These are phyloP conservation scores for Argyresthia albistria DNA, from an alignment of 2,888 invertebrate genomes.

Conservation along the genomic window DNA sequence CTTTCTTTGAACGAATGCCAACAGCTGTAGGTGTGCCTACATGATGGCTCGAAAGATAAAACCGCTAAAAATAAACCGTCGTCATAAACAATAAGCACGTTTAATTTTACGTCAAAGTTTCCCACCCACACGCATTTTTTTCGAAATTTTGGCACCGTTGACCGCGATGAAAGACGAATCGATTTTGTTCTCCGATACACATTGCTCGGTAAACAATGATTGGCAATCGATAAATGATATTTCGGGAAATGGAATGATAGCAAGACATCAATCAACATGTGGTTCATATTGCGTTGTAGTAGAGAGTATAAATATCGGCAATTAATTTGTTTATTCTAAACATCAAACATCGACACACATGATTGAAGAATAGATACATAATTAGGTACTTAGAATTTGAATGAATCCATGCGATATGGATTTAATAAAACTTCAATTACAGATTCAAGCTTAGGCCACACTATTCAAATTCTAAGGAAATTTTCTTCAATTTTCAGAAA, in stretches of 20 bases:
- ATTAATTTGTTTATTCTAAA: background rate
- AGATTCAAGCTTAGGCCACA: background rate
- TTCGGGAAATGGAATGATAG: background rate
- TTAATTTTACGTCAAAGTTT: slow-evolving; percentile 20
- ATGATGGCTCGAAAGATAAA: slow-evolving; percentile 62
- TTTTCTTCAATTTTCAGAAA: slow-evolving; percentile 40
- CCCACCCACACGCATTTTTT: slow-evolving; percentile 33
- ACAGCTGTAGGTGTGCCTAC: slow-evolving; percentile 47
- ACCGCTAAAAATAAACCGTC: slow-evolving; percentile 55
- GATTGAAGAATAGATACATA: no score
- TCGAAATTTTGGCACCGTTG: slow-evolving; percentile 10
- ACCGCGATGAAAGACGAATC: slow-evolving; percentile 4
- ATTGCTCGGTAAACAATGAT: slow-evolving; percentile 2
- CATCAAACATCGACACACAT: background rate
- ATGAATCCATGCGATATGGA: no score
- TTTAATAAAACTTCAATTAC: background rate
- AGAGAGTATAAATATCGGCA: background rate
- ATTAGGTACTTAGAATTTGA: no score
- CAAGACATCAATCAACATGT: background rate
- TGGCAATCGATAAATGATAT: background rate
- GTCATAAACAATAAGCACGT: slow-evolving; percentile 62
- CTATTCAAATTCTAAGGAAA: background rate
- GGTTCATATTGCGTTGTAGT: background rate
- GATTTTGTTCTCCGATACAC: background rate
- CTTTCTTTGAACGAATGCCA: slow-evolving; percentile 62